Percentiles rank a stretch among this genome's conserved stretches.
phyloP scores from a whole-genome alignment of 2,113 vertebrate genomes.

The Blennius ocellaris region DNA sequence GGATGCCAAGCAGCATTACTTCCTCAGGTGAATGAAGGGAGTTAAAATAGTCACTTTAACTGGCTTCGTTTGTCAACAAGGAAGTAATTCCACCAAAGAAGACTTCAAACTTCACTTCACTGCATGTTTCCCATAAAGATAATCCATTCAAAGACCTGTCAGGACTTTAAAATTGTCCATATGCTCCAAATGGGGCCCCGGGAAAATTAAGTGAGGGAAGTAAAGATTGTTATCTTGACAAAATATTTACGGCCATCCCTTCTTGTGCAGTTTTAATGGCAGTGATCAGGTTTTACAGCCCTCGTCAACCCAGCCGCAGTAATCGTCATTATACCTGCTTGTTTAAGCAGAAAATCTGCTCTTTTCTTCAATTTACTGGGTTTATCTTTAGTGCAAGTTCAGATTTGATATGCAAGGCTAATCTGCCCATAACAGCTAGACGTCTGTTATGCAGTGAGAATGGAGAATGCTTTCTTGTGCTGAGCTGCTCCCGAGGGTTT shows the following conservation, averaged over 20 bases:
- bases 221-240: neutral
- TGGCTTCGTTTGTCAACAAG: conserved; percentile 12
- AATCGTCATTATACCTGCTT: neutral
- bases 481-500: conserved; percentile 40
- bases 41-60: conserved; percentile 41
- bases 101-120: neutral
- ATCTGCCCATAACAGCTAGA: neutral
- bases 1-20: conserved; percentile 57
- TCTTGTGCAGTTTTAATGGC: neutral
- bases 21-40: conserved; percentile 24
- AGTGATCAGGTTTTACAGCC: conserved; percentile 20
- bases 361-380: neutral
- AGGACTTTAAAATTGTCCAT: neutral
- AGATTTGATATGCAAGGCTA: neutral
- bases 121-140: neutral
- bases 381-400: neutral
- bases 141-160: neutral
- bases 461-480: conserved; percentile 12
- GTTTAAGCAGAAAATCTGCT: conserved; percentile 1
- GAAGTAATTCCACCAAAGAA: neutral
- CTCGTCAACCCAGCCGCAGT: neutral
- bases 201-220: neutral
- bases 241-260: conserved; percentile 1
- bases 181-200: neutral
- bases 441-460: conserved; percentile 4